Base-by-base conservation (phyloP, 2,888 invertebrate genomes). In the Meandrusa payeni region DNA sequence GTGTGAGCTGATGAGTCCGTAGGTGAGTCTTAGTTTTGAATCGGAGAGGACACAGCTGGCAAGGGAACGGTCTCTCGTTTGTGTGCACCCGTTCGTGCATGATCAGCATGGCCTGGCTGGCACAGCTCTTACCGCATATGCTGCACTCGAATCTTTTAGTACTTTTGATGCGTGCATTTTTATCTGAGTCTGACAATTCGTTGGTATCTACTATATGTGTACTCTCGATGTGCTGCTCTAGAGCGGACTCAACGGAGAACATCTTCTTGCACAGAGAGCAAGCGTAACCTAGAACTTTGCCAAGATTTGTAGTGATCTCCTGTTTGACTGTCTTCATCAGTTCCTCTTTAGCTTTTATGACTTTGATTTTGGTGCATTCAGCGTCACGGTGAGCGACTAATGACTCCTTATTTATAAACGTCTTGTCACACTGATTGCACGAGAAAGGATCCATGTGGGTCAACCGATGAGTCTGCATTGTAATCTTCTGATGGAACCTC, bases 21-120 rank as follows among this genome's bases (percentile, higher is more conserved):
- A 88, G 57, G 59, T 88, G 88, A 0, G 88, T 88, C 60, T 87
- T 88, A 0, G 88, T 88, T 54, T 88, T 88, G 38, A 88, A 88
- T 3, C 79, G 59, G 1, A 88, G 59, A 0, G 85, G 67, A 47
- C 88, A 88, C 0, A 86, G 62, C 24, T 79, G 79, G 43, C 88
- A 88, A 0, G 83, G 76, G 41, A 68, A 88, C 0, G 88, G 88
- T 3, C 88, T 57, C 32, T 88, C 88, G 46, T 88, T 88, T 1
- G 88, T 88, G 48, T 88, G 88, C 0, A 88, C 88, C 17, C 88
- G 49, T 49, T 88, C 88, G 55, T 88, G 88, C 88, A 88, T 88
- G 0, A 86, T 51, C 6, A 88, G 50, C 88, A 88, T 87, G 0
- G 88, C 88, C 46, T 86, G 86, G 42, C 87, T 88, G 0, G 88